These are phyloP conservation scores for Clarias magur DNA, from an alignment of 2,113 vertebrate species.

Conservation along the genomic window DNA sequence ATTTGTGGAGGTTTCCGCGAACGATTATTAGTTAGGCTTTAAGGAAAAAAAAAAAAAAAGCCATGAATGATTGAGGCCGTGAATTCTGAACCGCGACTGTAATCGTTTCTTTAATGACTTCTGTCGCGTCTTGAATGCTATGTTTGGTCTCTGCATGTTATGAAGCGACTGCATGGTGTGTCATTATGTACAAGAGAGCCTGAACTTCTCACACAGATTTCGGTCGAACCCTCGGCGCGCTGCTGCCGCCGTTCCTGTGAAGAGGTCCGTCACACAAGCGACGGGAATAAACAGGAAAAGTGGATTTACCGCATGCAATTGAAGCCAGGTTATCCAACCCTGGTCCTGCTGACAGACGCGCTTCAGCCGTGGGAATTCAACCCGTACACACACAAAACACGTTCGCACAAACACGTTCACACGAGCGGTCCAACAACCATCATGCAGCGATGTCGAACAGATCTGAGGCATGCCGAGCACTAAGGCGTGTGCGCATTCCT, in stretches of 20 bases:
- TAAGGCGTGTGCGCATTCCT: conserved; percentile 15
- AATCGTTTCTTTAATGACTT: too few species aligned
- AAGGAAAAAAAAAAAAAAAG: too few species aligned
- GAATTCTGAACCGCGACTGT: too few species aligned
- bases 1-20: too few species aligned
- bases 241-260: conserved; percentile 45
- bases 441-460: conserved; percentile 1
- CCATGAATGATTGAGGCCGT: too few species aligned
- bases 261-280: conserved; percentile 55
- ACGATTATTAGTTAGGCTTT: too few species aligned
- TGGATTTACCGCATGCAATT: conserved; percentile 59
- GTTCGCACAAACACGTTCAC: conserved; percentile 44
- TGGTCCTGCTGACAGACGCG: conserved; percentile 58
- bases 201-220: neutral
- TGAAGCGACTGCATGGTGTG: neutral
- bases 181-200: neutral
- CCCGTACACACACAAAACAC: conserved; percentile 43
- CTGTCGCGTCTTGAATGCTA: neutral
- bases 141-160: neutral
- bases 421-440: conserved; percentile 56
- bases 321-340: conserved; percentile 44
- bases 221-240: conserved; percentile 60
- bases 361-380: conserved; percentile 55
- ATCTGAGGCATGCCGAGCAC: neutral
- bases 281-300: conserved; percentile 72